Conservation (phyloP, 2,113 vertebrate genomes). For the Enhydra lutris region DNA sequence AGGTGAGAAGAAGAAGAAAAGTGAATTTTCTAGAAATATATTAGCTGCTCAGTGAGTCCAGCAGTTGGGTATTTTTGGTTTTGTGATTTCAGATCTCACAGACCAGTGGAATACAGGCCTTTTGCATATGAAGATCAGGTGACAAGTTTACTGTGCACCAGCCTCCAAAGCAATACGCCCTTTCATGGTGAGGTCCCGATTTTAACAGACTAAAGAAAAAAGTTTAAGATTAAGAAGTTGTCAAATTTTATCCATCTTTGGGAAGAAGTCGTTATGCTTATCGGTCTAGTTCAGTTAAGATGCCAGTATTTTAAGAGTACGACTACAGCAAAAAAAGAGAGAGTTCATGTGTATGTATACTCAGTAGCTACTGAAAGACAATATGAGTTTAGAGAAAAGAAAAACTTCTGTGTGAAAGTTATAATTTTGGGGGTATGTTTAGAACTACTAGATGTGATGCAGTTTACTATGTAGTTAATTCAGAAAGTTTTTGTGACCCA, state of each 20-base stretch:
- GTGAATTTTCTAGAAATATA: slow-evolving; percentile 23
- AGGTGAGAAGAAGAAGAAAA: slow-evolving; percentile 7
- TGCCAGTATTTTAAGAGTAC: neutral
- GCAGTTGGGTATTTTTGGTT: slow-evolving; percentile 29
- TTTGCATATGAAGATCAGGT: slow-evolving; percentile 17
- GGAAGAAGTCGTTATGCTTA: slow-evolving; percentile 40
- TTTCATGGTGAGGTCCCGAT: slow-evolving; percentile 21
- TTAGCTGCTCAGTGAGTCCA: slow-evolving; percentile 4
- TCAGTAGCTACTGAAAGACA: neutral
- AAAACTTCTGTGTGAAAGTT: neutral
- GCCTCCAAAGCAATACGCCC: neutral
- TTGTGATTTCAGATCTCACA: slow-evolving; percentile 49
- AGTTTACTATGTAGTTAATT: neutral
- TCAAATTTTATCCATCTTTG: neutral
- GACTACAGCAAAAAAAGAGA: neutral
- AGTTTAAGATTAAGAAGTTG: slow-evolving; percentile 4
- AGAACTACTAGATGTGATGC: neutral
- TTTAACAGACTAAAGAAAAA: slow-evolving; percentile 48
- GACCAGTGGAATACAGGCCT: slow-evolving; percentile 7
- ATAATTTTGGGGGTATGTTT: neutral
- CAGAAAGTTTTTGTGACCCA: slow-evolving; percentile 16
- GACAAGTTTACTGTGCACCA: neutral
- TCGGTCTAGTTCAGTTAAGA: neutral
- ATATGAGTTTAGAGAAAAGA: neutral
- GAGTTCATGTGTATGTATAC: slow-evolving; percentile 9